These are phyloP conservation scores for Eulemur coronatus DNA, from an alignment of 2,797 vertebrate species.

Conservation along the genomic window DNA sequence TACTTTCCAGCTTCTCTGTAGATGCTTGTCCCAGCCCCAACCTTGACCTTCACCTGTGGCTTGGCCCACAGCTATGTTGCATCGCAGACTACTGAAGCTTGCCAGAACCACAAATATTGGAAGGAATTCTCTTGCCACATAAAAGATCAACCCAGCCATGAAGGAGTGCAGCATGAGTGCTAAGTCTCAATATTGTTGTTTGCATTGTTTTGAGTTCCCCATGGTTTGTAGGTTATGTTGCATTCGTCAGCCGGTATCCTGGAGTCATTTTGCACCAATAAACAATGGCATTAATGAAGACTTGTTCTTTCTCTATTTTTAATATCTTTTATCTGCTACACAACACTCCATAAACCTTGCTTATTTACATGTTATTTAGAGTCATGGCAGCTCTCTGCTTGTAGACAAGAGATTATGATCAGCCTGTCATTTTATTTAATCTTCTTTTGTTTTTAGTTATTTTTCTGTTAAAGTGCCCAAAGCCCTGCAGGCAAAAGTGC, in stretches of 20 bases:
- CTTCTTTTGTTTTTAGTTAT: constrained; percentile 62
- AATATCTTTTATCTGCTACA: not conserved
- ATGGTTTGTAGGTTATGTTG: not conserved
- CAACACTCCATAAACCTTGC: not conserved
- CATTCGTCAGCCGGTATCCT: not conserved
- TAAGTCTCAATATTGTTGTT: not conserved
- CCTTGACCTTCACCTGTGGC: constrained; percentile 39
- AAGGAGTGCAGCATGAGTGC: not conserved
- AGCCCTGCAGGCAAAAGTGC: constrained; percentile 58
- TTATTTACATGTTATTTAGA: constrained; percentile 47
- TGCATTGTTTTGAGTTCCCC: not conserved
- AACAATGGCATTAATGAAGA: not conserved
- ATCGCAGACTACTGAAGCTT: not conserved
- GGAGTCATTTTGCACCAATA: not conserved
- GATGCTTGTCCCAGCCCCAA: not conserved
- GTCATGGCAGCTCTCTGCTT: constrained; percentile 17
- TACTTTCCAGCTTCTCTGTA: not conserved
- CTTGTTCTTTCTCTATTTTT: not conserved
- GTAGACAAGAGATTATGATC: constrained; percentile 32
- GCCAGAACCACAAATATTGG: constrained; percentile 24
- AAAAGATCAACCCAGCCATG: not conserved
- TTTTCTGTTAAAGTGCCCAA: constrained; percentile 53
- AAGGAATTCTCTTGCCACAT: constrained; percentile 46
- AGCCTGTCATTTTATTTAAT: constrained; percentile 51
- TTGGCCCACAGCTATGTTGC: not conserved